These are phyloP conservation scores for Embiotoca jacksoni DNA, from an alignment of 2,113 vertebrate species.

Conservation along the genomic window DNA sequence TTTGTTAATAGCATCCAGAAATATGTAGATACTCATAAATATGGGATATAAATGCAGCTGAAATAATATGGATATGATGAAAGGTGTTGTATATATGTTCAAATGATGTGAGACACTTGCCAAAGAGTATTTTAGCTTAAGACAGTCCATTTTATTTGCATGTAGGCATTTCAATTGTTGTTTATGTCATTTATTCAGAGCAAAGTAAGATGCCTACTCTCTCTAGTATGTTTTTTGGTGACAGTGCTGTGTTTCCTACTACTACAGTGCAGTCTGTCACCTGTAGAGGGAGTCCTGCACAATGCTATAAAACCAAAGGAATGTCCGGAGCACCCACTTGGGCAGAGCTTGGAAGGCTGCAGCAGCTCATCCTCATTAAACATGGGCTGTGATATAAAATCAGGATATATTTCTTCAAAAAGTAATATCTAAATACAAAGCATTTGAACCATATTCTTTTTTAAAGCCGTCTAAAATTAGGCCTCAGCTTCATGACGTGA, in stretches of 20 bases:
- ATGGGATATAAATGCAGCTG: conserved; percentile 7
- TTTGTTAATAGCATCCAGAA: not conserved
- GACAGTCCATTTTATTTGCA: no score
- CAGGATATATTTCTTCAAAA: conserved; percentile 3
- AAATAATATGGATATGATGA: not conserved
- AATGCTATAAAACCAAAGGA: conserved; percentile 45
- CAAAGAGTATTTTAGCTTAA: not conserved
- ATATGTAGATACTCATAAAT: not conserved
- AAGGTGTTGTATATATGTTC: not conserved
- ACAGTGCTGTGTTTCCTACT: not conserved
- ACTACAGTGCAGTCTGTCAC: conserved; percentile 36
- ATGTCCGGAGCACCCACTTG: not conserved
- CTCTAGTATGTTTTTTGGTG: not conserved
- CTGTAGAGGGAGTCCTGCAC: conserved; percentile 75
- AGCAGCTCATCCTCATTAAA: conserved; percentile 36
- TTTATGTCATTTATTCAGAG: not conserved
- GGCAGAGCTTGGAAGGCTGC: not conserved
- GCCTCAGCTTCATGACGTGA: conserved; percentile 14
- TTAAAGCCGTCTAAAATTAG: conserved; percentile 30
- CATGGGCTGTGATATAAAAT: conserved; percentile 14
- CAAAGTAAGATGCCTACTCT: not conserved
- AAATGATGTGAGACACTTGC: not conserved
- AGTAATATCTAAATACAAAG: conserved; percentile 17
- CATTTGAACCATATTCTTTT: conserved; percentile 12
- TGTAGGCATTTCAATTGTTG: no score